These are phyloP conservation scores for Philopotamus ludificatus DNA, from an alignment of 1,140 invertebrate genomes.

Conservation along the genomic window DNA sequence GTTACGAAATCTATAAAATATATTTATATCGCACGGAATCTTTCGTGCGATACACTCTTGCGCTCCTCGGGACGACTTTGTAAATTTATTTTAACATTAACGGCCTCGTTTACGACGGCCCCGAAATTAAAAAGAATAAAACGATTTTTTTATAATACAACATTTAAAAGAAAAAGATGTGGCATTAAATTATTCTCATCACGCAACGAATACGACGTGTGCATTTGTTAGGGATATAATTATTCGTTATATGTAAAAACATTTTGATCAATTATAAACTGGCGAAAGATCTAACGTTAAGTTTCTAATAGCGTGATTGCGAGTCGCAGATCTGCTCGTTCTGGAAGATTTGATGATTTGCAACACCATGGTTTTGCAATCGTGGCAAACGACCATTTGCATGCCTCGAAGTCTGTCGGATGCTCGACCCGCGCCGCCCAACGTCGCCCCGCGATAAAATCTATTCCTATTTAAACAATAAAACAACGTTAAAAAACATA, in stretches of 20 bases:
- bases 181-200: too few relatives aligned
- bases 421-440: conserved; percentile 50
- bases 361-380: conserved; percentile 91
- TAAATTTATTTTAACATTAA: too few relatives aligned
- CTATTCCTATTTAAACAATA: conserved; percentile 45
- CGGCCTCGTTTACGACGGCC: too few relatives aligned
- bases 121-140: too few relatives aligned
- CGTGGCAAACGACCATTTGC: conserved; percentile 86
- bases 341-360: conserved; percentile 88
- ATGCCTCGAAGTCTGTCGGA: conserved; percentile 71
- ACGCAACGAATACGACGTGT: too few relatives aligned
- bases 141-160: too few relatives aligned
- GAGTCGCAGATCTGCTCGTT: conserved; percentile 72
- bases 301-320: conserved; percentile 76
- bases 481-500: not conserved
- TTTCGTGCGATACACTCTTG: too few relatives aligned
- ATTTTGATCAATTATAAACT: conserved; percentile 61
- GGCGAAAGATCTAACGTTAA: conserved; percentile 79
- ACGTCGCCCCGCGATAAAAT: conserved; percentile 53
- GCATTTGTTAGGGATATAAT: too few relatives aligned
- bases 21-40: too few relatives aligned
- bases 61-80: too few relatives aligned
- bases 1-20: conserved; percentile 12
- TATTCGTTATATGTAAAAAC: too few relatives aligned
- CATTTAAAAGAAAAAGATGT: too few relatives aligned